phyloP scores from a whole-genome alignment of 2,797 vertebrate genomes.

The Poecilia gillii region DNA sequence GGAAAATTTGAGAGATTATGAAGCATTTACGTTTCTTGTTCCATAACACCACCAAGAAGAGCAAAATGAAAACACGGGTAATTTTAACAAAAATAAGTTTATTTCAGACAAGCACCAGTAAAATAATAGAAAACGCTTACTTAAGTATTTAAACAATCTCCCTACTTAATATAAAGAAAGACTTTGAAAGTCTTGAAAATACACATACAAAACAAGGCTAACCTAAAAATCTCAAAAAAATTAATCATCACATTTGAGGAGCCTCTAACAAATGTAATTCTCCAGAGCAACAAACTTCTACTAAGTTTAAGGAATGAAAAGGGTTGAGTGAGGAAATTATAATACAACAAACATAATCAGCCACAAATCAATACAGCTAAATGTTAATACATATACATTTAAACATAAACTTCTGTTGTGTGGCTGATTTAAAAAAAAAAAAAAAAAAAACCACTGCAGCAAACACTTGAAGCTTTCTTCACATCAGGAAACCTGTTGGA shows the following conservation, averaged over 20 bases:
- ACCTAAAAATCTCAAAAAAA: background rate
- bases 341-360: background rate
- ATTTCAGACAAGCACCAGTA: background rate
- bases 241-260: background rate
- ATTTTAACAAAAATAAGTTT: background rate
- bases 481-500: constrained; percentile 52
- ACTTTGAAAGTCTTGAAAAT: background rate
- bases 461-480: constrained; percentile 5
- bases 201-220: background rate
- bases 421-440: background rate
- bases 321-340: background rate
- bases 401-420: background rate
- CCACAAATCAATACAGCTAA: background rate
- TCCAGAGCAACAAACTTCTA: background rate
- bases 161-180: background rate
- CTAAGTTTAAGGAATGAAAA: background rate
- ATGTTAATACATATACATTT: background rate
- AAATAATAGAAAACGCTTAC: background rate
- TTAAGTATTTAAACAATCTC: background rate
- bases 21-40: background rate
- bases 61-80: background rate
- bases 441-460: background rate
- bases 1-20: background rate
- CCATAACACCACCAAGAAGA: constrained; percentile 15
- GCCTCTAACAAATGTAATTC: background rate